Evolutionary conservation across 2,888 invertebrate genomes (phyloP), one percentile per base, ranked within the genome.

Genomic region (Hymenopus coronatus): DNA sequence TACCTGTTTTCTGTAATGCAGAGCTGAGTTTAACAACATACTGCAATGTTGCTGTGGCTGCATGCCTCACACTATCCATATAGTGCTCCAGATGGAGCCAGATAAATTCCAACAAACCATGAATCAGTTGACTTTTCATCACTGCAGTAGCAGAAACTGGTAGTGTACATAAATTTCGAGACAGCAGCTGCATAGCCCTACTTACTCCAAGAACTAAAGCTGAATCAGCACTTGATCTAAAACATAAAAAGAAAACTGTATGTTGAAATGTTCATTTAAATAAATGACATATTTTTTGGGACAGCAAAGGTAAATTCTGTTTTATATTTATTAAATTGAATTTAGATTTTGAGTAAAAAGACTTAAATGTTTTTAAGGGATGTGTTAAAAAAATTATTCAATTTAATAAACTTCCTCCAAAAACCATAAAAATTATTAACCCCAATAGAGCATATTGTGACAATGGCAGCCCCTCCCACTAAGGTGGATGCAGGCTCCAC

Each of bases 61-160:
- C 93, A 91, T 96, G 95, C 0, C 95, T 92, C 33, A 96, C 96
- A 90, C 95, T 95, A 92, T 96, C 96, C 92, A 96, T 94, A 91
- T 94, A 94, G 92, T 96, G 95, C 87, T 96, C 96, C 85, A 96
- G 92, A 91, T 96, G 95, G 0, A 93, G 92, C 94, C 95, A 95
- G 30, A 95, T 93, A 92, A 95, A 96, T 30, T 92, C 92, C 90
- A 92, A 93, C 33, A 94, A 93, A 91, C 91, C 90, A 82, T 92
- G 91, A 33, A 93, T 91, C 81, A 92, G 91, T 28, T 91, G 6
- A 20, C 83, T 30, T 83, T 89, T 20, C 30, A 27, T n/a, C 15
- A 82, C 33, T 30, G 28, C n/a, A 70, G 15, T 9, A 20, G 46
- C 28, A 25, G 83, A 83, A 82, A 28, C 12, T 3, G 70, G 88